Evolutionary conservation across 2,113 vertebrate genomes (phyloP).

Genomic region (Leuciscus idus): DNA sequence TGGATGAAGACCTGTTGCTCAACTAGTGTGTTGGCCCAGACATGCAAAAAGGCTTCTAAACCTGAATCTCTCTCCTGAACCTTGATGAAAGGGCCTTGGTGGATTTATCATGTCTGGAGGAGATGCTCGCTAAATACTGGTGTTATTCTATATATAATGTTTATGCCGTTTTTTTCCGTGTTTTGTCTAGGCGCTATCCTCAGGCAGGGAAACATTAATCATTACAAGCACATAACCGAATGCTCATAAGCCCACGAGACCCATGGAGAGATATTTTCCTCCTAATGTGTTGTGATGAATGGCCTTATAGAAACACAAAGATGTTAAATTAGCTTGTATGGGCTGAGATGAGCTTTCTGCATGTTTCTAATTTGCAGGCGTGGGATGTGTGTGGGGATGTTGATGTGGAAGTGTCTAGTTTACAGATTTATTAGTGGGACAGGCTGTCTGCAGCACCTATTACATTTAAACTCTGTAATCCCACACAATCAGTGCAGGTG

Average conservation of each 20-base stretch:
- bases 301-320: slow-evolving; percentile 35
- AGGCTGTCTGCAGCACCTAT: slow-evolving; percentile 28
- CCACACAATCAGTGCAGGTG: slow-evolving; percentile 26
- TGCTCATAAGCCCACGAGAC: slow-evolving; percentile 29
- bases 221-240: slow-evolving; percentile 36
- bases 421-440: slow-evolving; percentile 30
- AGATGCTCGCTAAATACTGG: slow-evolving; percentile 31
- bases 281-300: slow-evolving; percentile 41
- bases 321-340: slow-evolving; percentile 26
- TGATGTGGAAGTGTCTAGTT: slow-evolving; percentile 24
- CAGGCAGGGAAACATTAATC: slow-evolving; percentile 46
- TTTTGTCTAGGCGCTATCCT: slow-evolving; percentile 37
- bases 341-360: slow-evolving; percentile 28
- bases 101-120: slow-evolving; percentile 39
- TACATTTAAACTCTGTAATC: slow-evolving; percentile 26
- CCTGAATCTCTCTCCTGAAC: neutral
- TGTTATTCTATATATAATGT: slow-evolving; percentile 42
- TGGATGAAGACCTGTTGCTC: slow-evolving; percentile 25
- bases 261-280: slow-evolving; percentile 29
- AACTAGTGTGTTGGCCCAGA: neutral
- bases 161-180: neutral
- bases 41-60: slow-evolving; percentile 2
- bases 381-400: slow-evolving; percentile 31
- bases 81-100: slow-evolving; percentile 22
- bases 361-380: slow-evolving; percentile 7